Base-by-base conservation (phyloP, 2,888 invertebrate species). In the Dynastes grantii region DNA sequence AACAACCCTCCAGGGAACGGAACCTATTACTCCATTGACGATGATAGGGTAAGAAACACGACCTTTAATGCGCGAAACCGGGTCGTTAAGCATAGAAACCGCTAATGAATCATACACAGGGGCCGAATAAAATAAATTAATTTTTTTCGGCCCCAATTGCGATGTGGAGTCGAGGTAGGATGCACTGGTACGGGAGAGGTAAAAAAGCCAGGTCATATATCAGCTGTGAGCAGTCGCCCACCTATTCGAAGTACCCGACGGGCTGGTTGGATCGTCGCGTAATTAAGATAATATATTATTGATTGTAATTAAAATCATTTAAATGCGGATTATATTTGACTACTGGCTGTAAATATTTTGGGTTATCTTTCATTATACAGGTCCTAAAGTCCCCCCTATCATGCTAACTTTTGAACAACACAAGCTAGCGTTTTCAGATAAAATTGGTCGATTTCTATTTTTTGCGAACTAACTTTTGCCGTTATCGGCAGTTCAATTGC, bases 211-310 rank as follows among this genome's bases (percentile, higher is more conserved):
- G 82, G 82, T 84, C 83, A 85, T 84, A 85, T 84, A 85, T 84
- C 85, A 85, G 83, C 83, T 80, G 82, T 79, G 81, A 83, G 82
- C 84, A 81, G 84, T 85, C 85, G 84, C 85, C 85, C 85, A 85
- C 85, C 83, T 83, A 83, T 82, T 79, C 81, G 81, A 81, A 40
- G 27, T 58, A 6, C 22, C 53, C 16, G 55, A 32, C 78, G 83
- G 81, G 80, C 77, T 75, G 81, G 77, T 76, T 81, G 80, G 78
- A 81, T 81, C 80, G 81, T 83, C 81, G 79, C 81, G 83, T 85
- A 85, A 86, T 86, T 86, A 86, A 87, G 86, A 86, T 86, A 85
- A 87, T 86, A 86, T 86, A 87, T 86, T 86, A 85, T 86, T 84
- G 85, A 84, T 84, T 84, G 85, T 86, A 87, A 87, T 87, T 87